These are phyloP conservation scores for Pachydiplax longipennis DNA, from an alignment of 2,888 invertebrate genomes.

Conservation along the genomic window DNA sequence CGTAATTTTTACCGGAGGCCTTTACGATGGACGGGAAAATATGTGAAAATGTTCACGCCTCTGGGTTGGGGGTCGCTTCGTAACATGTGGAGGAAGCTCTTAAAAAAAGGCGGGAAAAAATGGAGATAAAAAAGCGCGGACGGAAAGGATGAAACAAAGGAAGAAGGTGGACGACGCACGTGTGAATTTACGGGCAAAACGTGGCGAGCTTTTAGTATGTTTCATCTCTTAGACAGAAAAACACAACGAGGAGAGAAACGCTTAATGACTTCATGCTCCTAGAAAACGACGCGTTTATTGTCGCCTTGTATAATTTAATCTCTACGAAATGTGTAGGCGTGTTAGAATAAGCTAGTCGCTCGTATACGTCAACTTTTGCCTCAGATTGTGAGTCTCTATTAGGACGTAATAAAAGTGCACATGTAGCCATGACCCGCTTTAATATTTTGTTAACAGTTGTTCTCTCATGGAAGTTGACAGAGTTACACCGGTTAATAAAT, in stretches of 20 bases:
- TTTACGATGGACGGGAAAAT: not conserved
- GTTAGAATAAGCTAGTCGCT: not conserved
- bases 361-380: not conserved
- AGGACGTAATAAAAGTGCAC: not conserved
- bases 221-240: not conserved
- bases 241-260: not conserved
- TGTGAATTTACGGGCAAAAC: not conserved
- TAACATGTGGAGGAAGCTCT: not conserved
- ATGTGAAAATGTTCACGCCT: not conserved
- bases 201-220: not conserved
- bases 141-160: not conserved
- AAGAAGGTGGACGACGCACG: not conserved
- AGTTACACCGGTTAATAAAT: not conserved
- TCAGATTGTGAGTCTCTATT: not conserved
- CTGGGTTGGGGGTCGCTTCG: not conserved
- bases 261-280: not conserved
- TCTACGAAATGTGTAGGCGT: not conserved
- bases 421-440: not conserved
- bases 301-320: not conserved
- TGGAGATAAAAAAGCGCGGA: not conserved
- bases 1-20: slow-evolving; percentile 10
- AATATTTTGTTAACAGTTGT: not conserved
- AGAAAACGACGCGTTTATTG: not conserved
- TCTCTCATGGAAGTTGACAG: not conserved
- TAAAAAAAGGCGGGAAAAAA: not conserved